Evolutionary conservation across 2,113 vertebrate species (phyloP).

Genomic region (Eublepharis macularius): DNA sequence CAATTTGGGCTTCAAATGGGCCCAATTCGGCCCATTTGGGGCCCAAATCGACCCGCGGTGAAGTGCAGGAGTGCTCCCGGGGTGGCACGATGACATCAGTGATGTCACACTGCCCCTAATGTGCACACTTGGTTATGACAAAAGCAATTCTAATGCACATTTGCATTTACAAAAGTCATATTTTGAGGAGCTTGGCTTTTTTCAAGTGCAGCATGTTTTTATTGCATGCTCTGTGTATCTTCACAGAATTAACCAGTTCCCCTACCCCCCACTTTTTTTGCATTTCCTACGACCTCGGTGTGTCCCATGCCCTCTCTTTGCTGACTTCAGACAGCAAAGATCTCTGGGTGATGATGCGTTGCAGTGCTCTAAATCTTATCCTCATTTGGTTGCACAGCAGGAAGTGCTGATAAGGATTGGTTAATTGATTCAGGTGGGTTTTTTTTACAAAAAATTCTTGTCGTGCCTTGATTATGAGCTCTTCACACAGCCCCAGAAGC

Average conservation of each 20-base stretch:
- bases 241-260: background rate
- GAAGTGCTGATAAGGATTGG: slow-evolving; percentile 8
- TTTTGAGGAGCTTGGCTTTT: no score
- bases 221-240: background rate
- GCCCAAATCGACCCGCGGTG: no score
- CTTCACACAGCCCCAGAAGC: slow-evolving; percentile 12
- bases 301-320: background rate
- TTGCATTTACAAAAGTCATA: no score
- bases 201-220: background rate
- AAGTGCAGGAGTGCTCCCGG: no score
- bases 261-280: background rate
- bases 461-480: slow-evolving; percentile 35
- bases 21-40: no score
- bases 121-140: no score
- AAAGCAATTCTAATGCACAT: no score
- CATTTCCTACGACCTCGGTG: background rate
- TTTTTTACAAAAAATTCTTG: slow-evolving; percentile 10
- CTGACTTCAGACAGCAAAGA: background rate
- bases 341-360: background rate
- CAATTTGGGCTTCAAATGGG: no score
- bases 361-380: background rate
- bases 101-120: no score
- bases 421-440: slow-evolving; percentile 8
- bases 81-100: no score
- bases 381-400: rapidly evolving